Evolutionary conservation across 2,888 invertebrate species (phyloP).

Genomic region (Paralinhomoeus sp.): DNA sequence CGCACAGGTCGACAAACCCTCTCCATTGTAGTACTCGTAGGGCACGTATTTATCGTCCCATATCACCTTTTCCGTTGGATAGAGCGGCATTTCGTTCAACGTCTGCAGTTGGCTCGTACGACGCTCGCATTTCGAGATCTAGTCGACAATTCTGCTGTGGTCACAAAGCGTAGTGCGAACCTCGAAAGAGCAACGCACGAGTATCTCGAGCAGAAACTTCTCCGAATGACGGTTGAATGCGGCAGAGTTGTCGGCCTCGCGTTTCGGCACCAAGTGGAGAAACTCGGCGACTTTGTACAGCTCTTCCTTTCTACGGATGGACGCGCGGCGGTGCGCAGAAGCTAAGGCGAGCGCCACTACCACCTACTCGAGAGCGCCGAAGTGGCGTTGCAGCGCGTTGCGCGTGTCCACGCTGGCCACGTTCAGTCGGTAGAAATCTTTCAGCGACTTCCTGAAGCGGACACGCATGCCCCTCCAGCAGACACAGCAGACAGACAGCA

Average conservation of each 20-base stretch:
- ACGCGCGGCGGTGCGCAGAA: background rate
- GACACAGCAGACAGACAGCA: no score
- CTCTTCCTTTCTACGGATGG: slow-evolving; percentile 41
- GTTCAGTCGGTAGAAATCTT: slow-evolving; percentile 67
- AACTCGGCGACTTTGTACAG: slow-evolving; percentile 63
- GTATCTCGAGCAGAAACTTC: slow-evolving; percentile 49
- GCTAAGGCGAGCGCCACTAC: background rate
- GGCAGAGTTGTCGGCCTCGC: slow-evolving; percentile 34
- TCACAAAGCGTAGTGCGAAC: no score
- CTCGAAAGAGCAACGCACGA: no score
- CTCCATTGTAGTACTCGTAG: slow-evolving; percentile 83
- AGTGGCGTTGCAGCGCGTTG: slow-evolving; percentile 56
- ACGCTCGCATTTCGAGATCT: slow-evolving; percentile 51
- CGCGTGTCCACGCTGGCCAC: slow-evolving; percentile 84
- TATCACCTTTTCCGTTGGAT: slow-evolving; percentile 87
- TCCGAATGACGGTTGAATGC: slow-evolving; percentile 44
- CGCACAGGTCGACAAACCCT: slow-evolving; percentile 33
- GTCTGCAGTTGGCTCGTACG: slow-evolving; percentile 51
- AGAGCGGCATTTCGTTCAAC: slow-evolving; percentile 88
- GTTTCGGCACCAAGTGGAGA: slow-evolving; percentile 55
- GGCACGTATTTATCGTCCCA: slow-evolving; percentile 99
- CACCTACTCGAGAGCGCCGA: slow-evolving; percentile 27
- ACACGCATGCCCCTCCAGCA: no score
- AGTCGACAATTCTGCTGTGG: no score
- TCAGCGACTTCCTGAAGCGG: slow-evolving; percentile 42